A percentile compares a stretch with the other conserved stretches of the same genome.
Conservation (phyloP, 2,113 vertebrate genomes). For the Ctenomys sociabilis region DNA sequence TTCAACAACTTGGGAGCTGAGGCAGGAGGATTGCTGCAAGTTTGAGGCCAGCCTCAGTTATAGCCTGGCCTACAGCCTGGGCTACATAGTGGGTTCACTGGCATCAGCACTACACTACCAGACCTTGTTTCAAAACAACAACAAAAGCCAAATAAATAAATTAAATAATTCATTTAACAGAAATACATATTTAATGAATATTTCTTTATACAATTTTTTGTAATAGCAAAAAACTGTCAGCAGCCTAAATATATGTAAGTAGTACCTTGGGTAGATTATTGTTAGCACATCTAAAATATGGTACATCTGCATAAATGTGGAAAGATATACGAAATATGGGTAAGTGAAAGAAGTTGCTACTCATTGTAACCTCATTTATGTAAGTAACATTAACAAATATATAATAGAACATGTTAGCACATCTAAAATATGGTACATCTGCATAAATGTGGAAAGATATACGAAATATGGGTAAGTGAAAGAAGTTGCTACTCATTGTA, state of each 20-base stretch:
- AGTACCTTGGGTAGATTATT: background rate
- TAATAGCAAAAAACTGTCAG: conserved; percentile 5
- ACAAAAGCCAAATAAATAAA: background rate
- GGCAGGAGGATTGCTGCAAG: background rate
- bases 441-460: background rate
- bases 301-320: background rate
- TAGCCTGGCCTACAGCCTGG: background rate
- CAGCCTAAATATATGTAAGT: conserved; percentile 4
- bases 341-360: conserved; percentile 32
- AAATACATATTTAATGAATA: background rate
- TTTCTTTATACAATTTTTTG: conserved; percentile 26
- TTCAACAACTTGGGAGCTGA: background rate
- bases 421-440: conserved; percentile 3
- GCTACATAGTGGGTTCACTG: background rate
- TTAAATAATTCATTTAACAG: background rate
- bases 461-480: conserved; percentile 22
- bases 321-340: conserved; percentile 9
- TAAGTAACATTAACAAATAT: background rate
- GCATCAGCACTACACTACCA: background rate
- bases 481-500: conserved; percentile 20
- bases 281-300: conserved; percentile 38
- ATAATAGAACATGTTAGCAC: background rate
- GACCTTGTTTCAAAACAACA: background rate
- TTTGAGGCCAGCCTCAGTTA: background rate
- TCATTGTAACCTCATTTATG: background rate